These are phyloP conservation scores for Stomatorhinus ivindoensis DNA, from an alignment of 2,113 vertebrate genomes.

Conservation along the genomic window DNA sequence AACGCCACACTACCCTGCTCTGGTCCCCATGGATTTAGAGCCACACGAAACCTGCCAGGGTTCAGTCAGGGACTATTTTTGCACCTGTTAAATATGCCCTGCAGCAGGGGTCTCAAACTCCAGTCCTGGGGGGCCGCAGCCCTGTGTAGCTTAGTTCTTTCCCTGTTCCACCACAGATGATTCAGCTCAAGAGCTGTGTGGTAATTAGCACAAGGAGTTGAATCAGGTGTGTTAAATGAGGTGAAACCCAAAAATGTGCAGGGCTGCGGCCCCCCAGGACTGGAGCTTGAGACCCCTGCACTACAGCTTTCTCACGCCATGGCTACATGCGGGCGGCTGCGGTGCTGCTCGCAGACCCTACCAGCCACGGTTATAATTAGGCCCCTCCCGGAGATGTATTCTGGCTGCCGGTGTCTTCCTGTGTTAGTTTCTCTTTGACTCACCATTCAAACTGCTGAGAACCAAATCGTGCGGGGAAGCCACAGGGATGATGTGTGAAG, in stretches of 20 bases:
- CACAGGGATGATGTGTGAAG: background rate
- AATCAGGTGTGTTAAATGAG: no score
- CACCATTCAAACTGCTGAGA: background rate
- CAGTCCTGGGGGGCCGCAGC: no score
- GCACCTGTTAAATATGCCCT: background rate
- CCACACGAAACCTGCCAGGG: background rate
- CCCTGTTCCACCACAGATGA: no score
- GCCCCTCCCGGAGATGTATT: background rate
- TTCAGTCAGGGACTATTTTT: background rate
- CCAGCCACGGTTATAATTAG: background rate
- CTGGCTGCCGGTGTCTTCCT: constrained; percentile 7
- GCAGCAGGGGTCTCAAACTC: no score
- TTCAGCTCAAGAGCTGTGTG: no score
- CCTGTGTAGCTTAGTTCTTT: no score
- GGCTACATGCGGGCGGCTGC: background rate
- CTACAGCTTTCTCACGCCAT: background rate
- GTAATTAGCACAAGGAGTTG: no score
- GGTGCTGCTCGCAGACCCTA: background rate
- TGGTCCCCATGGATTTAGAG: background rate
- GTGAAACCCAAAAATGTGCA: no score
- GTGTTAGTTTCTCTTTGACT: constrained; percentile 24
- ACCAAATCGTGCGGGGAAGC: background rate
- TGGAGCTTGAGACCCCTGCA: no score
- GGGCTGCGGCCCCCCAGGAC: no score
- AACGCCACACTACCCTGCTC: background rate